A percentile compares a stretch with the other conserved stretches of the same genome.
phyloP scores from a whole-genome alignment of 23 tunicate species.

The Ciona savignyi region DNA sequence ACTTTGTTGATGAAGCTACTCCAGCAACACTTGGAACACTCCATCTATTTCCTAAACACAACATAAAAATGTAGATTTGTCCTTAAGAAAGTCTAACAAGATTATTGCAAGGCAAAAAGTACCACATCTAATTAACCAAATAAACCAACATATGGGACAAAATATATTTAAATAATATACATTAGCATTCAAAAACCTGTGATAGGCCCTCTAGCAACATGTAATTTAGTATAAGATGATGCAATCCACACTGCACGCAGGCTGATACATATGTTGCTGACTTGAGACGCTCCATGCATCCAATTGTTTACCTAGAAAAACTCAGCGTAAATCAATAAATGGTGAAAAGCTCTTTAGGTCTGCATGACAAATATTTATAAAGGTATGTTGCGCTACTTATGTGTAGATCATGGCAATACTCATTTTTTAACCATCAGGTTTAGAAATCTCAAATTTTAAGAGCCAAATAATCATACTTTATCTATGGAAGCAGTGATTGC shows the following conservation, averaged over 20 bases:
- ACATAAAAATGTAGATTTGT: background rate
- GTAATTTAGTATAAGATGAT: constrained; percentile 16
- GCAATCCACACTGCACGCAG: constrained; percentile 49
- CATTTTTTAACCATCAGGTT: background rate
- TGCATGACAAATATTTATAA: no score
- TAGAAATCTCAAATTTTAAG: background rate
- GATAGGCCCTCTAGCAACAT: constrained; percentile 34
- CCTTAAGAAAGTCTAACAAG: no score
- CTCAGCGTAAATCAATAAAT: background rate
- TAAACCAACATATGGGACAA: no score
- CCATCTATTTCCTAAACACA: constrained; percentile 27
- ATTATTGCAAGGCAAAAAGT: no score
- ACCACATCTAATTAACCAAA: no score
- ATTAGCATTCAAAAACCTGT: no score
- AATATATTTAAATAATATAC: no score
- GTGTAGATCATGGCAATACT: no score
- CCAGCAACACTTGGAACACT: constrained; percentile 17
- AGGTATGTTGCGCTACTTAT: no score
- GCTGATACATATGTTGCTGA: constrained; percentile 16
- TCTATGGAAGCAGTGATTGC: background rate
- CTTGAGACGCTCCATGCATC: constrained; percentile 14
- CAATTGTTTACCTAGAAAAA: background rate
- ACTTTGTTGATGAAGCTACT: constrained; percentile 33
- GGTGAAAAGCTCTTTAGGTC: background rate
- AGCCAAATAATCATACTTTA: background rate